Base-by-base conservation (phyloP, 2,113 vertebrate species). In the Gymnobelideus leadbeateri region DNA sequence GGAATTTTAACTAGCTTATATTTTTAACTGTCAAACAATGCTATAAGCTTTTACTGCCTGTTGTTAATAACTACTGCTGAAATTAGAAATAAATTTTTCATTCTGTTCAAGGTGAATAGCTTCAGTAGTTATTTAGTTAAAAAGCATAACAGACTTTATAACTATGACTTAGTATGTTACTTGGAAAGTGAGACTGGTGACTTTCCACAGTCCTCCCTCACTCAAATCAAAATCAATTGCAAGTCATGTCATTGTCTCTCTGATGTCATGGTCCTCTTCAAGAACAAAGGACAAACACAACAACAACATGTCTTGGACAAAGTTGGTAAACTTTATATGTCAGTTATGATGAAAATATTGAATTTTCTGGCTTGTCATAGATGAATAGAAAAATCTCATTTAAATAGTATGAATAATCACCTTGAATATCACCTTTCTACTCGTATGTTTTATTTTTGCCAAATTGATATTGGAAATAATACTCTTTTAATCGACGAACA, bases 31-130 rank as follows among this genome's bases (percentile, higher is more conserved):
- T 98, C 98, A 99, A 97, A 97, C 97, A 98, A 52, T 93, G 98
- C 98, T 98, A 97, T 99, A 99, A 99, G 99, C 98, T 98, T 99
- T 99, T 98, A 99, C 98, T 98, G 97, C 98, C 98, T 97, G 97
- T 98, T 98, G 97, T 99, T 99, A 99, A 97, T 98, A 98, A 96
- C 98, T 98, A 98, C 96, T 97, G 96, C 97, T 99, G 98, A 99
- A 99, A 99, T 99, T 98, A 98, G 98, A 97, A 97, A 97, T 97
- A 98, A 98, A 98, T 98, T 98, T 98, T 98, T 99, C 97, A 98
- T 98, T 98, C 97, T 97, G 94, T 98, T 97, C 96, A 96, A 97
- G 97, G 97, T 92, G 97, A 97, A 97, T 98, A 96, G 97, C 98
- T 98, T 97, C 97, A 95, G 92, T 96, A 96, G 97, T 98, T 98